A percentile compares a stretch with the other conserved stretches of the same genome.
Conservation (phyloP, 2,113 vertebrate genomes). For the Mystacornis crossleyi region DNA sequence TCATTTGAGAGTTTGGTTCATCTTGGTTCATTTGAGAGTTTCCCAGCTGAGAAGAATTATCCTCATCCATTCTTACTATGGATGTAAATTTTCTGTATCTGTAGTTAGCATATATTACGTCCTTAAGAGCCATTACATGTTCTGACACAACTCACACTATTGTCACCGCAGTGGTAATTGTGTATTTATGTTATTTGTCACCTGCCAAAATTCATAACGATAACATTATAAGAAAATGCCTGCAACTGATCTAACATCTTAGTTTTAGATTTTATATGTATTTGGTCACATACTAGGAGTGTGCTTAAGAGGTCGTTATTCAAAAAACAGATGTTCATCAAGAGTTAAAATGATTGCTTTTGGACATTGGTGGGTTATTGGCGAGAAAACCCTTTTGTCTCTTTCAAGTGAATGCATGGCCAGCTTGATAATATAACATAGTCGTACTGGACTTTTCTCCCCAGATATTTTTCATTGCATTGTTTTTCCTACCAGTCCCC, state of each 20-base stretch:
- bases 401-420: background rate
- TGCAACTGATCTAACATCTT: background rate
- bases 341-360: background rate
- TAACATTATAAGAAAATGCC: background rate
- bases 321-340: background rate
- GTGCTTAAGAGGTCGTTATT: background rate
- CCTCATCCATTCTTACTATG: background rate
- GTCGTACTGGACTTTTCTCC: background rate
- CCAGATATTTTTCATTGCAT: background rate
- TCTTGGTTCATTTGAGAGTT: background rate
- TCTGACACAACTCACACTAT: background rate
- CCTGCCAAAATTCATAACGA: background rate
- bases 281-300: background rate
- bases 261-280: fast-evolving
- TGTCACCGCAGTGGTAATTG: background rate
- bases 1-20: too few species aligned
- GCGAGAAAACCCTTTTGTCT: background rate
- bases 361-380: background rate
- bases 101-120: background rate
- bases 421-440: background rate
- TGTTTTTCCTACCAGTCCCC: background rate
- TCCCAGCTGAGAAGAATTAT: background rate
- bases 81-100: background rate
- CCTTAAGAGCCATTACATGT: background rate
- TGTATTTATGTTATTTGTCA: background rate